Base-by-base conservation (phyloP, 2,113 vertebrate genomes). In the Grammomys surdaster region DNA sequence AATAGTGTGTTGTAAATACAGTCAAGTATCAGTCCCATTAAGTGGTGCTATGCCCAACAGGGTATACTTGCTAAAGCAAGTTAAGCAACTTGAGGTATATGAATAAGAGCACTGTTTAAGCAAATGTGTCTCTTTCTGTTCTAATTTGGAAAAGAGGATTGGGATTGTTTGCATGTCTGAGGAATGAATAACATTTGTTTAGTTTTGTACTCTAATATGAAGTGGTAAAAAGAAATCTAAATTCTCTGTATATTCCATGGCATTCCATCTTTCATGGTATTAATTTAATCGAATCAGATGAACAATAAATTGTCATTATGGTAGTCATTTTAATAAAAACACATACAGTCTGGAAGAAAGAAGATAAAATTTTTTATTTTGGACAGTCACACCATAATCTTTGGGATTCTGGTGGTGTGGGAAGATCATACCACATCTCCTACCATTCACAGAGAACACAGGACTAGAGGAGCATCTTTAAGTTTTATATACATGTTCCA, bases 121-220 rank as follows among this genome's bases (percentile, higher is more conserved):
- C 26, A 91, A 80, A 88, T 46, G 33, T 24, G 28, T 93, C 91
- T 40, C 14, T 81, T 91, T 82, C 4, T 19, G 89, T 86, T 91
- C 43, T 40, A 86, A 4, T n/a, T 73, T 90, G 89, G 67, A 94
- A 87, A 90, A 90, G 36, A 67, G 63, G 36, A 75, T 84, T 36
- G 14, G 17, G 54, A 51, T 60, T 43, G 19, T n/a, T 86, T 70
- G 11, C 56, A 22, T 54, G 80, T 1, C 20, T 36, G 5, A 46
- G 20, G 11, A 63, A 58, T 65, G 5, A 51, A 10, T 67, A 92
- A 89, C 19, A 63, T 51, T 51, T 9, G 20, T 88, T 65, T 94
- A 78, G 16, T 33, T 94, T 87, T 94, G 10, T 40, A 51, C 12
- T 93, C 36, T 65, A 20, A 88, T 13, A 28, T 36, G 40, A 73